Evolutionary conservation across 1,140 invertebrate genomes (phyloP).

Genomic region (Himalopsyche phryganea): DNA sequence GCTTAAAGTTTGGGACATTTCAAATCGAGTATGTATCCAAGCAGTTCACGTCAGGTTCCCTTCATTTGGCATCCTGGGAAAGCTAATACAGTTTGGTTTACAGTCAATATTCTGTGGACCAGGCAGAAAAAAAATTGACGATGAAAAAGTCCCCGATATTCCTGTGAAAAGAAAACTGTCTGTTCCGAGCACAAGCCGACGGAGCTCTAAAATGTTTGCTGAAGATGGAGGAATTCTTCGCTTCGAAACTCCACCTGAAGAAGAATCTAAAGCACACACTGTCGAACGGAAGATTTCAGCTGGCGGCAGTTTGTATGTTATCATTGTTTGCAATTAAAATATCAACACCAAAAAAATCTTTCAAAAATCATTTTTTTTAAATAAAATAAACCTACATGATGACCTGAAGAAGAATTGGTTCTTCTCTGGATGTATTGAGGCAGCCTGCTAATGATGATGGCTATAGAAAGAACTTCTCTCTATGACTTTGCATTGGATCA

Average conservation of each 20-base stretch:
- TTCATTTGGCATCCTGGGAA: slow-evolving; percentile 41
- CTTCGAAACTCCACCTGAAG: slow-evolving; percentile 9
- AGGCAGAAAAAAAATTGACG: slow-evolving; percentile 27
- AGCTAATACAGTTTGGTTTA: slow-evolving; percentile 44
- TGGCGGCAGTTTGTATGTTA: background rate
- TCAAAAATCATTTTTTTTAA: too few species aligned
- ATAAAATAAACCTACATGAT: too few species aligned
- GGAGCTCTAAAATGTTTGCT: slow-evolving; percentile 4
- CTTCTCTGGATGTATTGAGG: too few species aligned
- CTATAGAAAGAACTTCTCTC: too few species aligned
- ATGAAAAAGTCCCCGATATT: slow-evolving; percentile 9
- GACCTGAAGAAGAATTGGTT: too few species aligned
- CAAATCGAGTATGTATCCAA: slow-evolving; percentile 42
- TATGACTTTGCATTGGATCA: too few species aligned
- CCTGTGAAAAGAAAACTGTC: slow-evolving; percentile 9
- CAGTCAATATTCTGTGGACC: slow-evolving; percentile 45
- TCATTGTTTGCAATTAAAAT: background rate
- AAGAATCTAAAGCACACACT: background rate
- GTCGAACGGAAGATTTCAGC: slow-evolving; percentile 7
- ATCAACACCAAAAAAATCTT: too few species aligned
- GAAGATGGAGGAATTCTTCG: slow-evolving; percentile 7
- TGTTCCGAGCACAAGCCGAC: background rate
- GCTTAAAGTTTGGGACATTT: slow-evolving; percentile 46
- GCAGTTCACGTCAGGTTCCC: slow-evolving; percentile 43
- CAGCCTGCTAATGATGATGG: too few species aligned